A percentile compares a stretch with the other conserved stretches of the same genome.
phyloP scores from a whole-genome alignment of 2,888 invertebrate species.

The Epinotia brunnichana region DNA sequence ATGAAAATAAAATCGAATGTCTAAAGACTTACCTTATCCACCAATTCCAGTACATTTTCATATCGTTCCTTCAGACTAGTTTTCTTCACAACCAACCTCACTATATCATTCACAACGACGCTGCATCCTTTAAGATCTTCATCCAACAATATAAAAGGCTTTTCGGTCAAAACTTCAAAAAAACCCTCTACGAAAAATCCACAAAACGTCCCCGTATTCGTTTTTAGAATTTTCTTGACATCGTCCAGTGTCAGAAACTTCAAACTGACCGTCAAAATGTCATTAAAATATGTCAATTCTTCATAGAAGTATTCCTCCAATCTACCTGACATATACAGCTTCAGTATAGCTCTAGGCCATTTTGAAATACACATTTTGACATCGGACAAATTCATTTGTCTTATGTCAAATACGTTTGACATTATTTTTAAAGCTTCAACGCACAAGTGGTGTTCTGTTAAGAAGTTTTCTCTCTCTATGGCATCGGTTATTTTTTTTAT shows the following conservation, averaged over 20 bases:
- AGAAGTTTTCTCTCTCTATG: conserved; percentile 50
- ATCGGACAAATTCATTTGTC: conserved; percentile 39
- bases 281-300: conserved; percentile 43
- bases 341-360: conserved; percentile 21
- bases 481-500: conserved; percentile 51
- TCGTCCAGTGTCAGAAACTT: conserved; percentile 48
- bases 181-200: conserved; percentile 54
- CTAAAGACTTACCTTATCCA: conserved; percentile 61
- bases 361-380: conserved; percentile 46
- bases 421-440: conserved; percentile 51
- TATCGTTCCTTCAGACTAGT: conserved; percentile 49
- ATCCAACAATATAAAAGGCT: conserved; percentile 52
- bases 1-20: background rate
- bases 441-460: conserved; percentile 43
- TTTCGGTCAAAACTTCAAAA: conserved; percentile 50
- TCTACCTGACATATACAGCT: conserved; percentile 3
- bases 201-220: conserved; percentile 45
- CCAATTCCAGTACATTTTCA: conserved; percentile 52
- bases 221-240: conserved; percentile 48
- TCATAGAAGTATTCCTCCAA: conserved; percentile 27
- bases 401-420: conserved; percentile 45
- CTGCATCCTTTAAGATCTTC: conserved; percentile 47
- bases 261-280: conserved; percentile 55
- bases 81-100: conserved; percentile 53
- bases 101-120: conserved; percentile 54